Evolutionary conservation across 1,140 invertebrate genomes (phyloP), one percentile per base, ranked within the genome.

Genomic region (Procambarus virginalis): DNA sequence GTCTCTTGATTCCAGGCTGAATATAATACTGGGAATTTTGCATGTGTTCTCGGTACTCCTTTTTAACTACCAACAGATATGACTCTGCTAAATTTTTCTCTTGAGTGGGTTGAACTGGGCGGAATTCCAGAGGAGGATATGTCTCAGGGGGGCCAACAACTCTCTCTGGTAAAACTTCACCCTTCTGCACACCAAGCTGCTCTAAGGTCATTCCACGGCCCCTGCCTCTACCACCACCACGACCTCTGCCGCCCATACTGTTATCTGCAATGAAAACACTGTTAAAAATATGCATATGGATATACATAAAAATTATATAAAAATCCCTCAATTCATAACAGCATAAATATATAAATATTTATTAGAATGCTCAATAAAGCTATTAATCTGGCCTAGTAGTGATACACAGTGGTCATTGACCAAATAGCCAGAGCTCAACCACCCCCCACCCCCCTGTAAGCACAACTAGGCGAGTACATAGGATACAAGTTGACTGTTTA

Each of bases 141-240:
- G 96, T 94, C 68, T 95, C 95, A 10, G 96, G 96, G 77, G 96
- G 96, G 92, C 96, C 95, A 2, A 95, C 93, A 22, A 95, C 94
- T 64, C 95, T 94, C 3, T 95, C 94, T 45, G 95, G 95, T 22
- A 96, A 92, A 46, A 94, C 92, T 92, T 97, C 96, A 84, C 95
- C 95, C 85, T 94, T 94, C 2, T 94, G 93, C 84, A 96, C 94
- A 2, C 96, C 96, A 77, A 96, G 93, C 88, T 96, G 95, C 92
- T 97, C 96, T 2, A 95, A 93, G n/a, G 91, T 93, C 78, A 92
- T 92, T 3, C 94, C 93, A 70, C 94, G 94, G 8, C 95, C 95
- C 92, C 95, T 94, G 14, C 94, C 94, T 92, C 94, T 68, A 17
- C 87, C 87, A 51, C 83, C 84, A 4, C 94, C 94, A 34, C 84